Conservation (phyloP, 2,797 vertebrate genomes). For the Streptopelia turtur region DNA sequence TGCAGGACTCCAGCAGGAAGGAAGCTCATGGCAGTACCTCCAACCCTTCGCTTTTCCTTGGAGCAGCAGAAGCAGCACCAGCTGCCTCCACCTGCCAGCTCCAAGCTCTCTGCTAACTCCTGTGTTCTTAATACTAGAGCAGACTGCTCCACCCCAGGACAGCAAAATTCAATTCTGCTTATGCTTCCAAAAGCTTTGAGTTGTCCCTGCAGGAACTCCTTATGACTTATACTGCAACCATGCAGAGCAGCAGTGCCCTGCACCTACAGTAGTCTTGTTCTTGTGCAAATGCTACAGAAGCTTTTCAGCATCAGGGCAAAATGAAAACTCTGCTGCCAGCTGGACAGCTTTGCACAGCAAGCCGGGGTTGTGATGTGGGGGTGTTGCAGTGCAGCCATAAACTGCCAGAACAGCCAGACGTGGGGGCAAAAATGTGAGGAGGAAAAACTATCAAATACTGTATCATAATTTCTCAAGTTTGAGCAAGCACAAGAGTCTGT, state of each 20-base stretch:
- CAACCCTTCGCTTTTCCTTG: not conserved
- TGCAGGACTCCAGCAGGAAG: not conserved
- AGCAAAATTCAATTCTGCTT: not conserved
- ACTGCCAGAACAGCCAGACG: not conserved
- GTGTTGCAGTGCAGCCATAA: not conserved
- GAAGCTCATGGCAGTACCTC: not conserved
- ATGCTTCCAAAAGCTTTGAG: not conserved
- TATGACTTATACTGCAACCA: not conserved
- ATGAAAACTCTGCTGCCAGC: not conserved
- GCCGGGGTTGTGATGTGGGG: not conserved
- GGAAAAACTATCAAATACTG: not conserved
- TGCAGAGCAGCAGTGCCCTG: not conserved
- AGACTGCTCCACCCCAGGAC: not conserved
- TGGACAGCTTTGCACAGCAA: not conserved
- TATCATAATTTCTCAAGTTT: not conserved
- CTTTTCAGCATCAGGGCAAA: not conserved
- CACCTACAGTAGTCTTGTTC: not conserved
- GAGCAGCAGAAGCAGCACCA: not conserved
- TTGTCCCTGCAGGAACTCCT: not conserved
- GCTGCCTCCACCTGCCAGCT: not conserved
- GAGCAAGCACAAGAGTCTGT: fast-evolving
- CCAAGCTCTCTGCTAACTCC: not conserved
- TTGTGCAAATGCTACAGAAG: not conserved
- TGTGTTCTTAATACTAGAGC: not conserved
- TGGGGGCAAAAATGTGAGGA: not conserved